Evolutionary conservation across 2,797 vertebrate species (phyloP).

Genomic region (Catamblyrhynchus diadema): DNA sequence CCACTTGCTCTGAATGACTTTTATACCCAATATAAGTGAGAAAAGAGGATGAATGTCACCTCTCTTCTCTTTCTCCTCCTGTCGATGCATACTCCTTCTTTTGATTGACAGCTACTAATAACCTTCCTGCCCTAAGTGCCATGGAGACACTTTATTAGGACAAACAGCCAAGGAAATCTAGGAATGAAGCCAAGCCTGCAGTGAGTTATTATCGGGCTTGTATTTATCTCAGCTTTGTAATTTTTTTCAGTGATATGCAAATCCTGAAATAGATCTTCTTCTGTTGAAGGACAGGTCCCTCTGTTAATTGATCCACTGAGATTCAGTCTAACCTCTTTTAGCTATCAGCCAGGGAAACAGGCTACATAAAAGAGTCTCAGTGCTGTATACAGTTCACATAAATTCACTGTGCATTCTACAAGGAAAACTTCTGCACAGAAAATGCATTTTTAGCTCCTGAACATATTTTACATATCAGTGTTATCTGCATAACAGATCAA

Average conservation of each 20-base stretch:
- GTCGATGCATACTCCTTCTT: slow-evolving; percentile 73
- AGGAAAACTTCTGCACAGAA: slow-evolving; percentile 55
- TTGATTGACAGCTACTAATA: slow-evolving; percentile 93
- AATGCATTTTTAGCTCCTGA: slow-evolving; percentile 66
- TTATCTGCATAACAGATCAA: slow-evolving; percentile 71
- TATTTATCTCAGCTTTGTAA: slow-evolving; percentile 85
- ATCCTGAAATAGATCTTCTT: slow-evolving; percentile 85
- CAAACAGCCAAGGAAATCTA: slow-evolving; percentile 87
- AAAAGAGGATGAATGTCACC: slow-evolving; percentile 82
- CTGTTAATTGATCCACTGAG: slow-evolving; percentile 97
- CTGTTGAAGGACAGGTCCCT: slow-evolving; percentile 90
- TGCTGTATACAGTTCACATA: slow-evolving; percentile 81
- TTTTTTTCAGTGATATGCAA: slow-evolving; percentile 90
- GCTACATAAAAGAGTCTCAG: slow-evolving; percentile 89
- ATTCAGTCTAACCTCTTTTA: slow-evolving; percentile 85
- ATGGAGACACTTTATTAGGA: slow-evolving; percentile 89
- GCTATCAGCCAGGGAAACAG: slow-evolving; percentile 82
- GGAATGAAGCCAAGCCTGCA: slow-evolving; percentile 88
- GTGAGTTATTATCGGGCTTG: slow-evolving; percentile 91
- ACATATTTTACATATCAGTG: slow-evolving; percentile 60
- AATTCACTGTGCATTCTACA: slow-evolving; percentile 69
- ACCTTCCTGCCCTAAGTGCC: slow-evolving; percentile 87
- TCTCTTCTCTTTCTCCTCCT: slow-evolving; percentile 78
- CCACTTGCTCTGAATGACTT: slow-evolving; percentile 80
- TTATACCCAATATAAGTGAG: slow-evolving; percentile 78